Evolutionary conservation across 2,888 invertebrate species (phyloP).

Genomic region (Tetheella fluctuosa): DNA sequence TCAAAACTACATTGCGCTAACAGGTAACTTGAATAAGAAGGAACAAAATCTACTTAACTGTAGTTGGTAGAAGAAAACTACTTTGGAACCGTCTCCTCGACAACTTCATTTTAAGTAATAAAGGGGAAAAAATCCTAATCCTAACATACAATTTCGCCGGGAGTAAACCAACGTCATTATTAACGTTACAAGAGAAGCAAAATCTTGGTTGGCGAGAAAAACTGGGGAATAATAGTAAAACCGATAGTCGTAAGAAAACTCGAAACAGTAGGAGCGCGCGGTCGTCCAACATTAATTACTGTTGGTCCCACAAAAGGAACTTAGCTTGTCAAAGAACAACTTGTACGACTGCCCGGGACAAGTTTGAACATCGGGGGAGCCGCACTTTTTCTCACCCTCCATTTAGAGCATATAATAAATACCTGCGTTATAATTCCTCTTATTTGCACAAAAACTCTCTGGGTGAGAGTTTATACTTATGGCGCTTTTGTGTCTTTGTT

Average conservation of each 20-base stretch:
- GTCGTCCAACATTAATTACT: conserved; percentile 73
- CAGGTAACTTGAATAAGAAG: conserved; percentile 3
- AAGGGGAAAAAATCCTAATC: conserved; percentile 33
- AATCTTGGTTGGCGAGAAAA: conserved; percentile 45
- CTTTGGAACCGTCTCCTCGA: conserved; percentile 21
- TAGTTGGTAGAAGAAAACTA: conserved; percentile 6
- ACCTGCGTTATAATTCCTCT: conserved; percentile 56
- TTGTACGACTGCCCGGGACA: conserved; percentile 44
- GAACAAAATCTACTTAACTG: conserved; percentile 8
- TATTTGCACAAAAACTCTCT: conserved; percentile 52
- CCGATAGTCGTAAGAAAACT: conserved; percentile 61
- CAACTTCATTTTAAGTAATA: conserved; percentile 29
- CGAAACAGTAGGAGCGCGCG: conserved; percentile 46
- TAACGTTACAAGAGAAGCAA: conserved; percentile 43
- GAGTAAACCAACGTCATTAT: conserved; percentile 46
- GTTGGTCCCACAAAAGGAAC: conserved; percentile 57
- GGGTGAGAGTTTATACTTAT: conserved; percentile 51
- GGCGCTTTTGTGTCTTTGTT: conserved; percentile 56
- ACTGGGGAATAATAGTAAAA: conserved; percentile 51
- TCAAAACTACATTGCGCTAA: conserved; percentile 1
- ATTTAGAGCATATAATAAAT: conserved; percentile 42
- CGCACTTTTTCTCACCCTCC: conserved; percentile 42
- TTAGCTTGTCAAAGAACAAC: conserved; percentile 63
- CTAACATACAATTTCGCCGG: conserved; percentile 33
- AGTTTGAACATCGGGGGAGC: conserved; percentile 39